Evolutionary conservation across 2,113 vertebrate genomes (phyloP), one percentile per base, ranked within the genome.

Genomic region (Cavia aperea): DNA sequence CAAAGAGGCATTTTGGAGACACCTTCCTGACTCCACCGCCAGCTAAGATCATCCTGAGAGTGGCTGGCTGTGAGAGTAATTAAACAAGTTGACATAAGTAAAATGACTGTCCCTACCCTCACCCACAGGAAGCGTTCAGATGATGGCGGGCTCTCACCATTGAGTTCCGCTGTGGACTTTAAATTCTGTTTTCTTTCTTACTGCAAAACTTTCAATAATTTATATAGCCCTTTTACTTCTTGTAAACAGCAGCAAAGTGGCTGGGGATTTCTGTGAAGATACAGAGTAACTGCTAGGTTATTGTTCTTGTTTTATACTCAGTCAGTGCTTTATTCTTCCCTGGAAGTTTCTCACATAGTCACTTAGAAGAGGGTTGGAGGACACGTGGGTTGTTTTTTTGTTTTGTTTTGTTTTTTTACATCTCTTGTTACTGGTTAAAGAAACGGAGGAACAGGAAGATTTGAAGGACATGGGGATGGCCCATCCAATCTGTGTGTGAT

Each of bases 61-160:
- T 15, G n/a, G n/a, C 56, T 9, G 9, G 14, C 7, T 19, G 43
- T 8, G 0, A 9, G 9, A 11, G 9, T 31, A 18, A 62, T 60
- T 81, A 33, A 29, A 19, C 2, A 6, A n/a, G 36, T 31, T 49
- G 75, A n/a, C 51, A 4, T 2, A 5, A 1, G 4, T 1, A 43
- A 51, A 60, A 15, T 51, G 43, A 26, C 13, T 33, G 7, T 8
- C 9, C 1, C 63, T 2, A 4, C 14, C n/a, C 33, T 77, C 56
- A 14, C 4, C 0, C 7, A 2, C 0, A 70, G 78, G 31, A 49
- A n/a, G 13, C n/a, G 4, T 29, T 68, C 39, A 33, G 14, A 23
- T 7, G 58, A 36, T 10, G 33, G 26, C 43, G 23, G 15, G 56
- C 24, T 70, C 60, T 85, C 39, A 8, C 75, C 19, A 26, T 21